Evolutionary conservation across 2,797 vertebrate species (phyloP).

Genomic region (Spinibarbus caldwelli): DNA sequence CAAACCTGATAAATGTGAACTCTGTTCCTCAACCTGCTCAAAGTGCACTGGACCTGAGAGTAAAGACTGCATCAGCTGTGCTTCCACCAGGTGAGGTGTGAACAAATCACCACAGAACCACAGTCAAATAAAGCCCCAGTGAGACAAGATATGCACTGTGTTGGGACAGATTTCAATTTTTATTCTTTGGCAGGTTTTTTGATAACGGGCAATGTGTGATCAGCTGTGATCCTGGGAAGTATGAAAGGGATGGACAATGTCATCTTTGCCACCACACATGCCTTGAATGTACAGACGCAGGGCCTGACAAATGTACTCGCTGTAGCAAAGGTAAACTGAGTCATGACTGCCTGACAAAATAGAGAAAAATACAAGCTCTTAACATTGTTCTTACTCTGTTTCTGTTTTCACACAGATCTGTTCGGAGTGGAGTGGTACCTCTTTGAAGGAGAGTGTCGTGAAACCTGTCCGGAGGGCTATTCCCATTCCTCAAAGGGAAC

Average conservation of each 20-base stretch:
- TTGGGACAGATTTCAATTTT: background rate
- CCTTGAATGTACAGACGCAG: constrained; percentile 81
- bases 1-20: constrained; percentile 71
- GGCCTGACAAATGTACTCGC: constrained; percentile 83
- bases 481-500: constrained; percentile 69
- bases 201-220: constrained; percentile 81
- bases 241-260: constrained; percentile 77
- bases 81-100: constrained; percentile 69
- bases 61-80: constrained; percentile 84
- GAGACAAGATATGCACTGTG: background rate
- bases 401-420: constrained; percentile 76
- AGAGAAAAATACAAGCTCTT: background rate
- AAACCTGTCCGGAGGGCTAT: constrained; percentile 81
- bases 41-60: constrained; percentile 82
- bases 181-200: constrained; percentile 76
- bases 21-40: constrained; percentile 83
- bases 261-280: constrained; percentile 89
- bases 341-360: background rate
- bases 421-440: constrained; percentile 76
- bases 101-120: background rate
- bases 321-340: constrained; percentile 84
- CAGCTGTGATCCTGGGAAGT: constrained; percentile 80
- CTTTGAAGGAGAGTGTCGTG: constrained; percentile 80
- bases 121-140: background rate
- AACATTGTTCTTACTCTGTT: background rate